Base-by-base conservation (phyloP, 2,113 vertebrate species). In the Notothenia rossii region DNA sequence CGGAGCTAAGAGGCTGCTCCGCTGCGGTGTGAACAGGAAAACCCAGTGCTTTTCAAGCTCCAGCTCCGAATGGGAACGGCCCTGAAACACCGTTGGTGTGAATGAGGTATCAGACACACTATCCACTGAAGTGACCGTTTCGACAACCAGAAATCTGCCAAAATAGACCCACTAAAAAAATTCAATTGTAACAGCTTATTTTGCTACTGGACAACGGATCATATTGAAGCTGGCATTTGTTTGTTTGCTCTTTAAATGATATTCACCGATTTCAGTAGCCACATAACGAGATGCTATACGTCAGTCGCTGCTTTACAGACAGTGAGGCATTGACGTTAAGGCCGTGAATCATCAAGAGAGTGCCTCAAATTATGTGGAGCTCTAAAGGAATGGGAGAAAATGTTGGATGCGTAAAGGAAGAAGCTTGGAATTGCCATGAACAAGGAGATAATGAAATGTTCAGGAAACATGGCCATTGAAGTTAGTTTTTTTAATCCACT, bases 361-460 rank as follows among this genome's bases (percentile, higher is more conserved):
- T n/a, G 78, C 86, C 87, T 92, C 88, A 89, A 82, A 90, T 88
- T 83, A 87, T 67, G 75, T 77, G 56, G 33, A 82, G 72, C 84
- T 86, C 77, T n/a, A 82, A 89, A 86, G 74, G 61, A 81, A 77
- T 60, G 75, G 62, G 66, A 83, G 84, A 87, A 83, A 50, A 45
- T 77, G 86, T 46, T 80, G 79, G 83, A 75, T 72, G 18, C 70
- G 14, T 76, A 62, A 64, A 80, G 79, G 83, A 73, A 43, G 72
- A 67, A 72, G 77, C 82, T 77, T 70, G 84, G 77, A 80, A 75
- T 78, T 4, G 75, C 69, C 62, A 15, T 49, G 66, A 88, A 89
- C 82, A n/a, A 72, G 80, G 67, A 93, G 87, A 93, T 94, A 93
- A 91, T 92, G 84, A 89, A 93, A 91, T 84, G 87, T 81, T 83